phyloP scores from a whole-genome alignment of 2,113 vertebrate genomes.

The Myocastor coypus region DNA sequence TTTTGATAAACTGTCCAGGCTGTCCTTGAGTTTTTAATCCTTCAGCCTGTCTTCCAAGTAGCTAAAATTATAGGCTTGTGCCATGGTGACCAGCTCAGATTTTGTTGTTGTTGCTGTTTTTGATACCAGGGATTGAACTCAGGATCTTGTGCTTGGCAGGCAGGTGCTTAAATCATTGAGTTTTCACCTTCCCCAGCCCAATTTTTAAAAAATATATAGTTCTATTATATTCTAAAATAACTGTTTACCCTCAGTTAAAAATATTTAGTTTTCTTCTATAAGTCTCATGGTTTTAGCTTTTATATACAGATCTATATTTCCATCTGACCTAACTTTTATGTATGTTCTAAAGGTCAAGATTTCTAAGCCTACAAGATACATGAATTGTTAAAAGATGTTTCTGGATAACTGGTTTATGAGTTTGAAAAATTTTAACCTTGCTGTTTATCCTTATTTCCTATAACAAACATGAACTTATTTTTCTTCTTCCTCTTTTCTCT shows the following conservation, averaged over 20 bases:
- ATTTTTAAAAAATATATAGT: neutral
- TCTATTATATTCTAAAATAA: conserved; percentile 37
- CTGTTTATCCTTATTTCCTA: conserved; percentile 1
- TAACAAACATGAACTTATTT: neutral
- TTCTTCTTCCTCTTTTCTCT: no score
- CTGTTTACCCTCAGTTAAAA: neutral
- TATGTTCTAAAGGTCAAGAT: neutral
- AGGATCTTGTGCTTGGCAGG: no score
- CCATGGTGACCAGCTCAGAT: neutral
- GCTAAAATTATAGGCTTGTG: neutral
- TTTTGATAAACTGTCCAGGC: neutral
- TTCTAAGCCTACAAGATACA: neutral
- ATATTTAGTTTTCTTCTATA: conserved; percentile 17
- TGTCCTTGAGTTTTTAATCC: neutral
- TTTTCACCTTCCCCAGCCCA: no score
- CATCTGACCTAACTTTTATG: conserved; percentile 34
- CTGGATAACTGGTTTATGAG: conserved; percentile 18
- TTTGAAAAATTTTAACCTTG: neutral
- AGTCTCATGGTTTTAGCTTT: conserved; percentile 13
- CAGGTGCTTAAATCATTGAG: no score
- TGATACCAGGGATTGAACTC: no score
- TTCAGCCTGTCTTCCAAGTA: neutral
- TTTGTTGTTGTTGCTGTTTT: no score
- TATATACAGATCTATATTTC: conserved; percentile 20
- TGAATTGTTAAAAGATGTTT: neutral